Conservation (phyloP, 2,797 vertebrate species). For the Hafferia zeledoni region DNA sequence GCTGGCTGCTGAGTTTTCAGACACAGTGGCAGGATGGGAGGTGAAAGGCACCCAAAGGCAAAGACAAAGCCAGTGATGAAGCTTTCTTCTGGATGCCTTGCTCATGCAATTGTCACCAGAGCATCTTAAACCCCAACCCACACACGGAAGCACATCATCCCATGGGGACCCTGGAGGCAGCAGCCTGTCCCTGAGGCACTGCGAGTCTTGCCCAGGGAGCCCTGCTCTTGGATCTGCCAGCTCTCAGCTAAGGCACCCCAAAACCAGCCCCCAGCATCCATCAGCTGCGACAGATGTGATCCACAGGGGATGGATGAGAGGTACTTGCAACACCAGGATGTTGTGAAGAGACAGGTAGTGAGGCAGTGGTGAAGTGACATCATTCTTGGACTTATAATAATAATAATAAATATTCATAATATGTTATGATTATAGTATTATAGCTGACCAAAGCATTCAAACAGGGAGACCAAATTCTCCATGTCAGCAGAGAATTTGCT, state of each 20-base stretch:
- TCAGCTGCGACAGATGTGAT: not conserved
- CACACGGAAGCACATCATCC: rapidly evolving
- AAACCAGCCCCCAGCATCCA: not conserved
- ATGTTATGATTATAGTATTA: not conserved
- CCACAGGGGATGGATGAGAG: not conserved
- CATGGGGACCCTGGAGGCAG: not conserved
- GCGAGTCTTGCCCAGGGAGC: not conserved
- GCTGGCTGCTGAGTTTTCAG: not conserved
- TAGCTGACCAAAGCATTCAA: not conserved
- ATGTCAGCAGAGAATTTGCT: constrained; percentile 12
- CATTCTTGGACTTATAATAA: not conserved
- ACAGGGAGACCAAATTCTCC: not conserved
- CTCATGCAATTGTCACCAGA: rapidly evolving
- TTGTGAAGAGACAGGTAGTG: not conserved
- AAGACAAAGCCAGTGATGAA: not conserved
- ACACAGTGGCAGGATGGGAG: not conserved
- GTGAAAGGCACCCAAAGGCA: not conserved
- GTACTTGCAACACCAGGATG: not conserved
- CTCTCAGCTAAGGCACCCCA: not conserved
- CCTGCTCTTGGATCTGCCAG: not conserved
- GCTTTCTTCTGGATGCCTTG: not conserved
- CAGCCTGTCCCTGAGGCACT: not conserved
- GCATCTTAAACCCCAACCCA: not conserved
- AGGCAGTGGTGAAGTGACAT: not conserved
- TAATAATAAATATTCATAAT: not conserved